phyloP scores from a whole-genome alignment of 1,140 invertebrate genomes.

The Cheumatopsyche charites region DNA sequence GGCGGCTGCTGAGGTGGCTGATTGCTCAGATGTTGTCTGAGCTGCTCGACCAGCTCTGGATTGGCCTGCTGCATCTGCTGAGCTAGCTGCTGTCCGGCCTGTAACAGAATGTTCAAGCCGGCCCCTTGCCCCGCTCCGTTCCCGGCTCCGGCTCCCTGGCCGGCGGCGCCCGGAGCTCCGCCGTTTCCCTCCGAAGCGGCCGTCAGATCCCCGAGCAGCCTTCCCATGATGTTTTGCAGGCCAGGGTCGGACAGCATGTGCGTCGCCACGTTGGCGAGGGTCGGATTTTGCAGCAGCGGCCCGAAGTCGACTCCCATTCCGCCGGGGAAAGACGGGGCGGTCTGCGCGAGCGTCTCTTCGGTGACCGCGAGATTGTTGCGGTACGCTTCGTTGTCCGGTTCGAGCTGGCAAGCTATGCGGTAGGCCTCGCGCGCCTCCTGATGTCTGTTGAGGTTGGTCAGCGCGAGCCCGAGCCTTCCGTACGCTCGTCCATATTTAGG shows the following conservation, averaged over 20 bases:
- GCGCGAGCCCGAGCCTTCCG: slow-evolving; percentile 89
- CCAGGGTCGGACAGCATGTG: slow-evolving; percentile 79
- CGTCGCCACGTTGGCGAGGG: slow-evolving; percentile 77
- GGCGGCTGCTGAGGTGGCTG: slow-evolving; percentile 49
- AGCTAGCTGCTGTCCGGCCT: slow-evolving; percentile 58
- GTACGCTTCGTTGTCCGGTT: slow-evolving; percentile 92
- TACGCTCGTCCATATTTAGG: slow-evolving; percentile 94
- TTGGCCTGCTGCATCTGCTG: slow-evolving; percentile 60
- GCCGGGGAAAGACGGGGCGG: slow-evolving; percentile 50
- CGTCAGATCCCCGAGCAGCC: slow-evolving; percentile 52
- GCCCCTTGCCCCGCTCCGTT: slow-evolving; percentile 41
- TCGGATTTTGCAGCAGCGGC: slow-evolving; percentile 74
- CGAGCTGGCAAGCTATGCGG: slow-evolving; percentile 85
- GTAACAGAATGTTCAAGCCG: slow-evolving; percentile 54
- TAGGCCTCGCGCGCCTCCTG: slow-evolving; percentile 86
- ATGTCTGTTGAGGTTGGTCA: slow-evolving; percentile 81
- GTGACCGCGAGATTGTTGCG: slow-evolving; percentile 79
- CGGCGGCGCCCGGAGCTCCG: slow-evolving; percentile 72
- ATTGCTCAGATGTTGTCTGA: slow-evolving; percentile 55
- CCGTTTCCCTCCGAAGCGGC: slow-evolving; percentile 73
- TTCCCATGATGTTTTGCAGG: slow-evolving; percentile 73
- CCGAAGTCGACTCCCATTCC: slow-evolving; percentile 63
- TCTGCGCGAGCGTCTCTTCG: slow-evolving; percentile 54
- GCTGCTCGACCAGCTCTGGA: slow-evolving; percentile 58
- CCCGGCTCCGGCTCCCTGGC: slow-evolving; percentile 51